phyloP scores from a whole-genome alignment of 2,797 vertebrate species.

The Argya squamiceps region DNA sequence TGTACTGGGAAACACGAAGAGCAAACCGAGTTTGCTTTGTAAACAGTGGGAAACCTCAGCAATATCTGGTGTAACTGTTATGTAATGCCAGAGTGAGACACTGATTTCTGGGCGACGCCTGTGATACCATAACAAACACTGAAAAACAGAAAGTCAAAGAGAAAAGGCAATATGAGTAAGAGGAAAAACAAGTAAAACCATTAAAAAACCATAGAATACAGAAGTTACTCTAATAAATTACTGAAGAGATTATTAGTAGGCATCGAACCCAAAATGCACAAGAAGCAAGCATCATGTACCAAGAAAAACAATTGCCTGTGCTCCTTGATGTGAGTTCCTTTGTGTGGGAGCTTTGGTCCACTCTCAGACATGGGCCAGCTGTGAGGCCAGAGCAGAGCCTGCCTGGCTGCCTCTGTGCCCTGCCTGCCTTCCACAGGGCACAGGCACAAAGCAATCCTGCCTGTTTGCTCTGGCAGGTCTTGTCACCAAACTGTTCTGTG shows the following conservation, averaged over 20 bases:
- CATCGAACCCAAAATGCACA: background rate
- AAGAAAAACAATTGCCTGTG: background rate
- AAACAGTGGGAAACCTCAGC: conserved; percentile 18
- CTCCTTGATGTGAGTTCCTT: background rate
- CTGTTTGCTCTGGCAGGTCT: background rate
- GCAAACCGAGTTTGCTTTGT: background rate
- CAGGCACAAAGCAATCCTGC: background rate
- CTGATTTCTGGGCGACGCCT: background rate
- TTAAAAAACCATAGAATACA: background rate
- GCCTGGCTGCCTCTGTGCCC: background rate
- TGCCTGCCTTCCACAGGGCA: background rate
- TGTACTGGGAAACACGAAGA: conserved; percentile 10
- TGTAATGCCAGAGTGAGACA: background rate
- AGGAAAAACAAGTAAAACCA: background rate
- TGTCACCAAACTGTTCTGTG: background rate
- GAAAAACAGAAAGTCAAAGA: background rate
- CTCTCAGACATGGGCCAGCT: background rate
- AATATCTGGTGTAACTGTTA: background rate
- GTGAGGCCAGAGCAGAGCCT: background rate
- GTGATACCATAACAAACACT: background rate
- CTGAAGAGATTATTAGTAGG: background rate
- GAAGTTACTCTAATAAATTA: background rate
- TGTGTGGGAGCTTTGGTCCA: background rate
- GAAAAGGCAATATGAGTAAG: background rate
- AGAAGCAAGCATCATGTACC: background rate